Evolutionary conservation across 1,140 invertebrate species (phyloP), one percentile per base, ranked within the genome.

Genomic region (Apis cerana): DNA sequence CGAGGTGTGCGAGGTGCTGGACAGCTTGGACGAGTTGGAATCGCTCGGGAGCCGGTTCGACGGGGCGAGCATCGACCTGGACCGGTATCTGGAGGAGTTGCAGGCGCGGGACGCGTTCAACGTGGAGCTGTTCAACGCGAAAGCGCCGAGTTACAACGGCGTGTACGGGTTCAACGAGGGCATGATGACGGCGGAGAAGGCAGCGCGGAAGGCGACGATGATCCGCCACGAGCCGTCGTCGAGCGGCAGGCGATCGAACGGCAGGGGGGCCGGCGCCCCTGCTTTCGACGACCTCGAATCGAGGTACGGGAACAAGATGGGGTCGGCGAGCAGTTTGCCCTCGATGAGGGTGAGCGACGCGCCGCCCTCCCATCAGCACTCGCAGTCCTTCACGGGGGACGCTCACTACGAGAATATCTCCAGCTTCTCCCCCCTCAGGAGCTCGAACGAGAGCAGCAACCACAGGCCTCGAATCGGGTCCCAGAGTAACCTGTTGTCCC

Each of bases 21-120:
- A 94, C 67, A 93, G 93, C 59, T 76, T 94, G 0, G 92, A 94
- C 58, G 96, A 97, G 87, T 94, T 96, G n/a, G 95, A 96, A 83
- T 95, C 95, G 9, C 90, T 95, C 17, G 95, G 95, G 74, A 95
- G 95, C 76, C 93, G 95, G 79, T 95, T 96, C 58, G 95, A 96
- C 84, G 95, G 95, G 12, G 93, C 94, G 62, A 95, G 95, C 71
- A 94, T 95, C 54, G 95, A 96, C 88, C 92, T 97, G 61, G 96
- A 96, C 91, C 95, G 94, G 68, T 97, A 97, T 90, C 91, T 97
- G 54, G 95, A 96, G 86, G 95, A 96, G 80, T 91, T 97, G 52
- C 95, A 96, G 87, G 93, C 94, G 27, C 94, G 93, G 68, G 94
- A 95, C 64, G 91, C 91, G 2, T 92, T 94, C n/a, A 93, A 94